Base-by-base conservation (phyloP, 2,888 invertebrate species). In the Orchesellides sinensis region DNA sequence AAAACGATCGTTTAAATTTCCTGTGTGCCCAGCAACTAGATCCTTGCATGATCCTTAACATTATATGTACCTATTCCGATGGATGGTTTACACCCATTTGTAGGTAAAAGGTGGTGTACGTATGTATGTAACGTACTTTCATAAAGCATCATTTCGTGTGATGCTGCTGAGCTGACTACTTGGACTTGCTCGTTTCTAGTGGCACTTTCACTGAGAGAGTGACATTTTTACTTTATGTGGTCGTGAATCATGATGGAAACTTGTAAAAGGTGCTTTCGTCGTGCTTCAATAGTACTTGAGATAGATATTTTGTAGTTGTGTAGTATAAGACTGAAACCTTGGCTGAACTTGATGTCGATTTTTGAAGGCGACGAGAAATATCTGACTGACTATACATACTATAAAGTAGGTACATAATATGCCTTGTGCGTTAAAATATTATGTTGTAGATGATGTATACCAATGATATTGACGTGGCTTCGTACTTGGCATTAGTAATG, bases 1-100 rank as follows among this genome's bases (percentile, higher is more conserved):
- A 65, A 73, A 81, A 65, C 32, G 80, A 81, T 81, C 80, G 80
- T 73, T 81, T 81, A 81, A 81, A 81, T 81, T 81, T 81, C 80
- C 80, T 73, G 80, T 81, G 80, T 81, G 80, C 73, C 73, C 63
- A 47, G 59, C 68, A 66, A 54, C 29, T 40, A 56, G 75, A 75
- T 27, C 23, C 29, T 65, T 12, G 32, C 21, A 21, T 65, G 65
- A 66, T 66, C 14, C 32, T 32, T 32, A 40, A 17, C 12, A 56
- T 25, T 10, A 56, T 27, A 29, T 14, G 27, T 17, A 2, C 29
- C 5, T 56, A 56, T 25, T 25, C 56, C 21, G 12, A 12, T 56
- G 4, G 6, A 8, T 25, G 25, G n/a, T 21, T 47, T 52, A 54
- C 25, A 6, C 3, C 25, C 54, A 25, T 49, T 8, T 25, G 10